A percentile compares a stretch with the other conserved stretches of the same genome.
These are phyloP conservation scores for Rhipidura dahli DNA, from an alignment of 2,113 vertebrate genomes.

Conservation along the genomic window DNA sequence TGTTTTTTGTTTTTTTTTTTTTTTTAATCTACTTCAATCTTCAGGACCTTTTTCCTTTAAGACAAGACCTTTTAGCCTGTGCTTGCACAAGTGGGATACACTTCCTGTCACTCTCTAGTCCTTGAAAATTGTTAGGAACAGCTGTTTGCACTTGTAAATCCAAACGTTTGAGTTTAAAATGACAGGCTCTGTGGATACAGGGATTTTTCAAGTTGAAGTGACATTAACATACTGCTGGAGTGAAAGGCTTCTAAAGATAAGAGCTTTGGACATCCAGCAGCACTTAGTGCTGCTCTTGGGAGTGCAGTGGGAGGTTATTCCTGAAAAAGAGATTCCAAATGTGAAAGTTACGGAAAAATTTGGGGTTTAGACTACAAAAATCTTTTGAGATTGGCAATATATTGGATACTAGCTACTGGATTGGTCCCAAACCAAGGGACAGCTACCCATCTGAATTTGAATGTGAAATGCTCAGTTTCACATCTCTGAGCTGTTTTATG, in stretches of 20 bases:
- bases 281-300: not conserved
- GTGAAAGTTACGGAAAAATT: not conserved
- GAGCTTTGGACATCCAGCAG: not conserved
- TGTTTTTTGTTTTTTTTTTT: not conserved
- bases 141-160: not conserved
- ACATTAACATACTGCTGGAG: not conserved
- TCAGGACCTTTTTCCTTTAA: not conserved
- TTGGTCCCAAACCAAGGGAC: not conserved
- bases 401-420: too few species aligned
- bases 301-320: not conserved
- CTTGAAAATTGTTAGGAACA: not conserved
- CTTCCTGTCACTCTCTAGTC: not conserved
- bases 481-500: not conserved
- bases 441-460: not conserved
- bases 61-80: not conserved
- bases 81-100: not conserved
- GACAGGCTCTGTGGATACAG: not conserved
- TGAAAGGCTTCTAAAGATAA: not conserved
- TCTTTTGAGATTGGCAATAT: not conserved
- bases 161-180: not conserved
- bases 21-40: not conserved
- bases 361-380: not conserved
- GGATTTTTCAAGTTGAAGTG: not conserved
- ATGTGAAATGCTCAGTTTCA: not conserved
- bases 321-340: not conserved